A percentile compares a stretch with the other conserved stretches of the same genome.
phyloP scores from a whole-genome alignment of 2,888 invertebrate genomes.

The Prenolepis imparis region DNA sequence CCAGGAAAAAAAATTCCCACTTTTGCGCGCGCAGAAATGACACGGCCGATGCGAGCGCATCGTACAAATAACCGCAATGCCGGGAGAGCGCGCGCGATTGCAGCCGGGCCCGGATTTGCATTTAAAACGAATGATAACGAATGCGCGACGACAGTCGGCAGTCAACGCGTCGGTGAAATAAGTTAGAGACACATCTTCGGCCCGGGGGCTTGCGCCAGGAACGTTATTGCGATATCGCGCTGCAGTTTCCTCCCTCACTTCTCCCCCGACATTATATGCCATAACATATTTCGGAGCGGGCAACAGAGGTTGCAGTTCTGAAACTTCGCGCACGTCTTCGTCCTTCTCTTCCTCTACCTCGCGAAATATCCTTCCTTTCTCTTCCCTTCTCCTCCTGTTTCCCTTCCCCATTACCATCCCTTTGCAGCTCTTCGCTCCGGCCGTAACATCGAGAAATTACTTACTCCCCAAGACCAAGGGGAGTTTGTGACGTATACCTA shows the following conservation, averaged over 20 bases:
- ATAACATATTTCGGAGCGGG: conserved; percentile 45
- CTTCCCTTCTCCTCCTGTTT: not conserved
- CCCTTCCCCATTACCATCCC: conserved; percentile 36
- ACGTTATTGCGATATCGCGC: conserved; percentile 45
- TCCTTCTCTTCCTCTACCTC: not conserved
- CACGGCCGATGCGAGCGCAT: conserved; percentile 10
- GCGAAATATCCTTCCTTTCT: not conserved
- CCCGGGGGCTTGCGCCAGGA: not conserved
- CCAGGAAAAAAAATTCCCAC: conserved; percentile 10
- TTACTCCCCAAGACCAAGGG: conserved; percentile 18
- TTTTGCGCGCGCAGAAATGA: conserved; percentile 14
- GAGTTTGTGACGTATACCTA: conserved; percentile 17
- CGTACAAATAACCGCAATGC: conserved; percentile 39
- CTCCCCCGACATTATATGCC: conserved; percentile 29
- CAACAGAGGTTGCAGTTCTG: conserved; percentile 48
- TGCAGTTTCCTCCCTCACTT: not conserved
- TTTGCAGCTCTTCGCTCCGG: conserved; percentile 34
- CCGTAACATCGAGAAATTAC: conserved; percentile 45
- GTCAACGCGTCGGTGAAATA: conserved; percentile 52
- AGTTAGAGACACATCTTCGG: conserved; percentile 46
- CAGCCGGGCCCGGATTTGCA: conserved; percentile 41
- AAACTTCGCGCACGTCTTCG: conserved; percentile 36
- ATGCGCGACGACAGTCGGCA: conserved; percentile 52
- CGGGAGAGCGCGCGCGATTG: conserved; percentile 25
- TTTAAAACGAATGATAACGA: conserved; percentile 58